Conservation (phyloP, 2,113 vertebrate genomes). For the Micromys minutus region DNA sequence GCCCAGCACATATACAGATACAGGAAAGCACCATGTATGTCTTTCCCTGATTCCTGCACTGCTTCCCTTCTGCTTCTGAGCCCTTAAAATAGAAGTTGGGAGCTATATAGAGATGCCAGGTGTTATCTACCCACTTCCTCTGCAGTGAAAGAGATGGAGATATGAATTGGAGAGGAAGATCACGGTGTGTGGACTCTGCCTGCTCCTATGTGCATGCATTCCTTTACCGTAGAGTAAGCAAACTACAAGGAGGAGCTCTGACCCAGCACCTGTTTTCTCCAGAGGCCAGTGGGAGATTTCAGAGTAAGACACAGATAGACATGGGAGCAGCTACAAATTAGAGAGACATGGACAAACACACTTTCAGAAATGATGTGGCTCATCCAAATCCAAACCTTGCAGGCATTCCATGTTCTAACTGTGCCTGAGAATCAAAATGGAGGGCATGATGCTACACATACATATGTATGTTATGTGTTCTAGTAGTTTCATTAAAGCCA, state of each 20-base stretch:
- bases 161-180: background rate
- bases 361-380: background rate
- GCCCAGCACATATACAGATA: conserved; percentile 13
- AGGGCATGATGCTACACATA: background rate
- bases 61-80: background rate
- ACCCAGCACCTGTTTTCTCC: background rate
- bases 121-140: conserved; percentile 15
- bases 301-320: background rate
- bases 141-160: background rate
- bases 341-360: background rate
- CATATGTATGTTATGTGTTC: too few species aligned
- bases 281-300: background rate
- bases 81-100: conserved; percentile 45
- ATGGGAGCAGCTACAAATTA: background rate
- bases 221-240: background rate
- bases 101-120: background rate
- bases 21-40: conserved; percentile 1
- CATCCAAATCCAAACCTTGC: background rate
- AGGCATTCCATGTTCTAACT: background rate
- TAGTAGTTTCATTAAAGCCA: background rate
- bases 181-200: background rate
- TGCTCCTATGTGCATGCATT: background rate
- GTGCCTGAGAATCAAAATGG: background rate
- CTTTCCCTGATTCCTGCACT: background rate
- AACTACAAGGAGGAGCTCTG: background rate